Evolutionary conservation across 1,140 invertebrate species (phyloP).

Genomic region (Armadillidium nasatum): DNA sequence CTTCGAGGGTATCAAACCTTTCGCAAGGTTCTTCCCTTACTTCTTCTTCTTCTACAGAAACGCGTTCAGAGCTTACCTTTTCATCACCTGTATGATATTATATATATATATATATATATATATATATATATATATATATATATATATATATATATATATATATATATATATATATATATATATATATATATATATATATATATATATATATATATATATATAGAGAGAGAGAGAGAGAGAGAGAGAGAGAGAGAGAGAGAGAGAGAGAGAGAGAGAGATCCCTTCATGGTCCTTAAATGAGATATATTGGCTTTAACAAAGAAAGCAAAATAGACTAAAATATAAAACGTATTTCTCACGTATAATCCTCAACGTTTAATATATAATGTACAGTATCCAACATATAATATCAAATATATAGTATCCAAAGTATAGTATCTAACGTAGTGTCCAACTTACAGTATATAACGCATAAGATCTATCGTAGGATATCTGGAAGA

Average conservation of each 20-base stretch:
- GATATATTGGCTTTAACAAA: no score
- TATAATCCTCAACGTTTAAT: no score
- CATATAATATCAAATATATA: no score
- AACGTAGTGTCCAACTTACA: no score
- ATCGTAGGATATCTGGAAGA: no score
- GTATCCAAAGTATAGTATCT: no score
- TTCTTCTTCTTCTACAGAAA: not conserved
- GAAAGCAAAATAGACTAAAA: no score
- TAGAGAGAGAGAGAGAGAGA: not conserved
- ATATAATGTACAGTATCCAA: no score
- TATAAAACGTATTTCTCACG: no score
- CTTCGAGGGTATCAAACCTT: not conserved
- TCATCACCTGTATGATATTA: not conserved
- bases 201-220: conserved; percentile 7
- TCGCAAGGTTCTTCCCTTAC: not conserved
- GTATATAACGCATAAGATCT: no score
- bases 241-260: no score
- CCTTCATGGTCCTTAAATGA: not conserved
- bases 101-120: conserved; percentile 13
- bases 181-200: not conserved
- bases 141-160: not conserved
- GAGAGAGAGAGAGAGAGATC: no score
- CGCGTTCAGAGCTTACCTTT: not conserved
- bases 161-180: not conserved
- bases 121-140: not conserved